Evolutionary conservation across 2,888 invertebrate species (phyloP), one percentile per base, ranked within the genome.

Genomic region (Acronicta leporina): DNA sequence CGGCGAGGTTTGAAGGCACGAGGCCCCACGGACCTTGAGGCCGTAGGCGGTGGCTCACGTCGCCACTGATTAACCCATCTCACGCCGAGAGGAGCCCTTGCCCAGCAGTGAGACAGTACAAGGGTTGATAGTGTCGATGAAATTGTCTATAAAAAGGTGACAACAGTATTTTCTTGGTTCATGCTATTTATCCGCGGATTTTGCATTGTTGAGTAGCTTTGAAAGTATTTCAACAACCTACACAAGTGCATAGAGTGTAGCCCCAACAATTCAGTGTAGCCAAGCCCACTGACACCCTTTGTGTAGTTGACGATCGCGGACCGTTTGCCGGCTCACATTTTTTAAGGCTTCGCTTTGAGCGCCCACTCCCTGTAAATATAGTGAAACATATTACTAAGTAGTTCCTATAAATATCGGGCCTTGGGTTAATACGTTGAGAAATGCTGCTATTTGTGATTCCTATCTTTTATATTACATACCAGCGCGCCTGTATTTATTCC

Each of bases 261-360:
- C 13, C 47, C 38, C 45, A 43, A 48, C 16, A 44, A 25, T 45
- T 45, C 38, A n/a, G 27, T n/a, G 38, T 16, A 13, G 33, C 11
- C 6, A 14, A 42, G 5, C 11, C 16, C 25, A n/a, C 43, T 73
- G 54, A 73, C 49, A 55, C 27, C 52, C 77, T 73, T 73, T 73
- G 73, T 73, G 73, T 54, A 38, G 35, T 27, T 58, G 72, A 63
- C 53, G 51, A 56, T 63, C 51, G 68, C 51, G 25, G 50, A 61
- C 35, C 50, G 64, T 57, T 49, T 61, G 38, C 61, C 55, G 63
- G 58, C 61, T 68, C 66, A 70, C 45, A 57, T 45, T 64, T 75
- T 74, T 73, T 74, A 72, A 63, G 73, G 75, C 30, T 75, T 74
- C 64, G 10, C 65, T 74, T 77, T 79, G 68, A 60, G 38, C 15